Evolutionary conservation across 2,797 vertebrate species (phyloP).

Genomic region (Anomalospiza imberbis): DNA sequence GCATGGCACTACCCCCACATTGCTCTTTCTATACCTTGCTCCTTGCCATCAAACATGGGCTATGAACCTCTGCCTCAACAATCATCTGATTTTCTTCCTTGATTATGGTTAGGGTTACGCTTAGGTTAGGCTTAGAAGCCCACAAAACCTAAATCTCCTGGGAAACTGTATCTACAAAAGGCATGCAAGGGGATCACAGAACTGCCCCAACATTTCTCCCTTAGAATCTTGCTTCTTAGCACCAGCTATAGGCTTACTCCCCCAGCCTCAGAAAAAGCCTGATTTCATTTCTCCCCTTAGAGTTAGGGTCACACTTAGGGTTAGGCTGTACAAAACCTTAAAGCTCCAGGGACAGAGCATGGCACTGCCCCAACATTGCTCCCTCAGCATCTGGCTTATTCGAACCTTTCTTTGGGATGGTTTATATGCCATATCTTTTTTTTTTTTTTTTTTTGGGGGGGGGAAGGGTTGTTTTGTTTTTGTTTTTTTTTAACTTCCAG

Average conservation of each 20-base stretch:
- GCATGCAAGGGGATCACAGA: too few relatives aligned
- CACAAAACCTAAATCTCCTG: neutral
- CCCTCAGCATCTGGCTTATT: neutral
- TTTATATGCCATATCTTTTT: neutral
- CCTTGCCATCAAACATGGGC: neutral
- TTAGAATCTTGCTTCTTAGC: neutral
- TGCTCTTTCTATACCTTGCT: neutral
- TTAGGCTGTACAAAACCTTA: neutral
- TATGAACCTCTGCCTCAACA: too few relatives aligned
- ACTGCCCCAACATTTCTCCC: neutral
- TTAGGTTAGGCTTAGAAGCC: neutral
- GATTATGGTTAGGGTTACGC: accelerated
- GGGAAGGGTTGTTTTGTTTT: neutral
- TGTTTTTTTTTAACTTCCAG: accelerated
- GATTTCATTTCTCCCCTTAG: neutral
- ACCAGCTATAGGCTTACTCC: neutral
- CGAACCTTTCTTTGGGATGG: too few relatives aligned
- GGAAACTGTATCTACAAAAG: neutral
- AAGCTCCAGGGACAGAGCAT: neutral
- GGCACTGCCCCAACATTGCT: accelerated
- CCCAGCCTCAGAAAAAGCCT: neutral
- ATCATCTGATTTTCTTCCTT: neutral
- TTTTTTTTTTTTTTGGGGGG: too few relatives aligned
- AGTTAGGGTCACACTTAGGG: accelerated
- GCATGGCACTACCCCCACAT: neutral